Base-by-base conservation (phyloP, 2,797 vertebrate species). In the Cirrhinus mrigala region DNA sequence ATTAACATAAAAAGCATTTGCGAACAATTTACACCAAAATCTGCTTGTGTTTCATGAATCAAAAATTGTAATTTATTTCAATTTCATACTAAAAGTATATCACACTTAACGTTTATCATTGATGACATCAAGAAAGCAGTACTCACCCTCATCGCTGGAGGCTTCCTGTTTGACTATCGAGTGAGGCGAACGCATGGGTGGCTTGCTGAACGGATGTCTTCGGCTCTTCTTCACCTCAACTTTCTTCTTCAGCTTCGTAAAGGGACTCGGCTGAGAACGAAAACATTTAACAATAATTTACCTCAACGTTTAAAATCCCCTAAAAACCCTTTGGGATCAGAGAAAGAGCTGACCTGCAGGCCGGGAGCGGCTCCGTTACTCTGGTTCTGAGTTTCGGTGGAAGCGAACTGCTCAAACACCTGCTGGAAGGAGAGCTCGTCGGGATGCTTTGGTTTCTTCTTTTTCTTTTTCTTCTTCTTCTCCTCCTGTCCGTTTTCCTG, bases 211-310 rank as follows among this genome's bases (percentile, higher is more conserved):
- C 0, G 98, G 98, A 87, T 99, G 98, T 6, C 98, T 96, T 0
- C 98, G 95, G 86, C 98, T 99, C 93, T 98, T 99, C 88, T 97
- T 99, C 69, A 99, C 97, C 91, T 98, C 96, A 85, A 96, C 96
- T 88, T 96, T 96, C 91, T 97, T 93, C 93, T 97, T 98, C 91
- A 96, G 89, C 87, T 97, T 97, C 20, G 96, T 90, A 89, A 96
- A 98, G 9, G 94, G 92, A 6, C 46, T 85, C 0, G 85, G 79
- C 94, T 96, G 91, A 44, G 92, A 6, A 73, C 90, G 74, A 62
- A 1, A 62, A 86, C 8, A 86, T 46, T 44, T 46, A 22, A 11
- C 14, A n/a, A 81, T 64, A 48, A 2, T 15, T 33, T 16, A 24
- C n/a, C 6, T 16, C 2, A 11, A 3, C 1, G 6, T 54, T 70